Evolutionary conservation across 2,113 vertebrate species (phyloP), one percentile per base, ranked within the genome.

Genomic region (Pholis gunnellus): DNA sequence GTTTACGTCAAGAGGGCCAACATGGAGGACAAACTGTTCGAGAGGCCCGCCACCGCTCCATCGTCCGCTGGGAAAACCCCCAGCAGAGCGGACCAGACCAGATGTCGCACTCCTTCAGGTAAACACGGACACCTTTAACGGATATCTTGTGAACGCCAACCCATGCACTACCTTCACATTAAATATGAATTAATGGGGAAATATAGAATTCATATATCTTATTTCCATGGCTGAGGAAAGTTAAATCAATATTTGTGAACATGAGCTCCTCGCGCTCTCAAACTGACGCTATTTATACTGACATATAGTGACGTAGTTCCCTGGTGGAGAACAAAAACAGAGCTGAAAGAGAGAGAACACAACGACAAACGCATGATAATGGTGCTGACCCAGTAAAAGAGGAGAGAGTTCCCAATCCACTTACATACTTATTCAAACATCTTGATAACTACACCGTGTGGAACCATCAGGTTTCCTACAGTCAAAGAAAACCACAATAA

Each of bases 1-100:
- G 95, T 97, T 7, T 99, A 99, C 66, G 97, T 99, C 61, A 99
- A 98, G 86, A 96, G 98, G 67, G 98, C 98, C 90, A 97, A 98
- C 85, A 99, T 99, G 97, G 98, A 99, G 88, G 97, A 97, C 78
- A 99, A 98, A 89, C 88, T 99, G 76, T 97, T 97, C 38, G 94
- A 95, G 85, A 95, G 89, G 54, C 86, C 96, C 9, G 22, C 90
- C 0, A 6, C 78, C 83, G 73, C 83, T 8, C 8, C 94, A 61
- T 90, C 95, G 67, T 91, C 95, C 1, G 91, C 96, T 0, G 81
- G 90, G 90, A 92, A 96, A 94, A 79, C 38, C 79, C 75, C 95
- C 81, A 93, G 89, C 79, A 96, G 93, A 87, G 78, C 96, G 7
- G 96, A 95, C 7, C 95, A 93, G 31, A 89, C 88, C 91, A 94